phyloP scores from a whole-genome alignment of 2,113 vertebrate species.

The Melanerpes formicivorus region DNA sequence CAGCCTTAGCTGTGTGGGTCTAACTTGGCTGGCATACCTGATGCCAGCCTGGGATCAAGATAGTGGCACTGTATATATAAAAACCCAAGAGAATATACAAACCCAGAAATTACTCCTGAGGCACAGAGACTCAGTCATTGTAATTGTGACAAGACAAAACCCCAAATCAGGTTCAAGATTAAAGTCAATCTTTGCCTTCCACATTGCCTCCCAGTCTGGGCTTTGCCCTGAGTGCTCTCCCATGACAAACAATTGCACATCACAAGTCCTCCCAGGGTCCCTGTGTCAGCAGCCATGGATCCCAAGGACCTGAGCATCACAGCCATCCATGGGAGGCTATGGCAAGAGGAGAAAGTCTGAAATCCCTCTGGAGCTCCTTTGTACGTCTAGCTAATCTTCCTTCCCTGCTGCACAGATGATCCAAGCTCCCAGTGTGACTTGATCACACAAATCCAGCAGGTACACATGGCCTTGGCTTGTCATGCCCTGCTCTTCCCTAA shows the following conservation, averaged over 20 bases:
- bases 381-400: neutral
- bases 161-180: neutral
- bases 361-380: constrained; percentile 6
- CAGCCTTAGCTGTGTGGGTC: neutral
- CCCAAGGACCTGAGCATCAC: neutral
- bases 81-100: neutral
- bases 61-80: neutral
- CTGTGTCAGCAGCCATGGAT: neutral
- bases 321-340: rapidly evolving
- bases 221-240: neutral
- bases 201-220: neutral
- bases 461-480: neutral
- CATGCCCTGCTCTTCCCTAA: neutral
- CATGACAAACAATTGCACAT: neutral
- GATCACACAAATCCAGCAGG: neutral
- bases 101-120: neutral
- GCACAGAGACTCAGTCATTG: neutral
- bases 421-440: neutral
- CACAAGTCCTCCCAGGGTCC: neutral
- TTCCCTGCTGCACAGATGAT: neutral
- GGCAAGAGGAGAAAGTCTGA: constrained; percentile 16
- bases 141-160: neutral
- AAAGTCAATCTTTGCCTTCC: neutral
- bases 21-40: neutral
- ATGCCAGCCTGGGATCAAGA: neutral